These are phyloP conservation scores for Chaetodon trifascialis DNA, from an alignment of 2,113 vertebrate genomes.

Conservation along the genomic window DNA sequence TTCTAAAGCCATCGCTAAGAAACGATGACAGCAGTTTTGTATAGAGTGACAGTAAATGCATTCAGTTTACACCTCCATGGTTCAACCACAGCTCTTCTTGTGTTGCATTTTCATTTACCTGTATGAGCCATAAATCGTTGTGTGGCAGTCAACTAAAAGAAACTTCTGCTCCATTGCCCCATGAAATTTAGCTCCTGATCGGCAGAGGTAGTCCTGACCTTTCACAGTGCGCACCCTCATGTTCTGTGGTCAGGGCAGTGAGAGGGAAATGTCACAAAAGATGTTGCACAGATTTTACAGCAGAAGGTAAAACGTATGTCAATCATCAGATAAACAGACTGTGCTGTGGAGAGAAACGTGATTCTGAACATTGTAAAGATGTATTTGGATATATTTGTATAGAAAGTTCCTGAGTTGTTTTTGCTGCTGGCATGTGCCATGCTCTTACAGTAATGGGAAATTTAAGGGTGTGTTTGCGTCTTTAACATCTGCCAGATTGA, in stretches of 20 bases:
- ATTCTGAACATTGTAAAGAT: background rate
- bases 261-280: constrained; percentile 24
- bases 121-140: constrained; percentile 95
- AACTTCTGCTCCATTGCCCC: constrained; percentile 96
- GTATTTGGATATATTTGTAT: background rate
- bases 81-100: background rate
- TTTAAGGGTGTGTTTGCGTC: constrained; percentile 43
- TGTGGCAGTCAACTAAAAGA: constrained; percentile 93
- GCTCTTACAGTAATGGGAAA: background rate
- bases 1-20: background rate
- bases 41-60: constrained; percentile 15
- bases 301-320: background rate
- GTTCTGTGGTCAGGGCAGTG: constrained; percentile 86
- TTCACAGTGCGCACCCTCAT: constrained; percentile 94
- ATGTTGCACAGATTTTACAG: constrained; percentile 15
- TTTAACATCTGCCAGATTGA: background rate
- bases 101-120: constrained; percentile 84
- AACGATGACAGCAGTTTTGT: constrained; percentile 8
- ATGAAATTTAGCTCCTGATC: constrained; percentile 93
- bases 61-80: constrained; percentile 15
- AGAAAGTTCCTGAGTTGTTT: background rate
- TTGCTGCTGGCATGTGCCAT: background rate
- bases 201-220: constrained; percentile 94
- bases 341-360: background rate
- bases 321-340: constrained; percentile 1